Percentiles rank a stretch among this genome's conserved stretches.
Evolutionary conservation across 1,140 invertebrate genomes (phyloP).

Genomic region (Chlorops oryzae): DNA sequence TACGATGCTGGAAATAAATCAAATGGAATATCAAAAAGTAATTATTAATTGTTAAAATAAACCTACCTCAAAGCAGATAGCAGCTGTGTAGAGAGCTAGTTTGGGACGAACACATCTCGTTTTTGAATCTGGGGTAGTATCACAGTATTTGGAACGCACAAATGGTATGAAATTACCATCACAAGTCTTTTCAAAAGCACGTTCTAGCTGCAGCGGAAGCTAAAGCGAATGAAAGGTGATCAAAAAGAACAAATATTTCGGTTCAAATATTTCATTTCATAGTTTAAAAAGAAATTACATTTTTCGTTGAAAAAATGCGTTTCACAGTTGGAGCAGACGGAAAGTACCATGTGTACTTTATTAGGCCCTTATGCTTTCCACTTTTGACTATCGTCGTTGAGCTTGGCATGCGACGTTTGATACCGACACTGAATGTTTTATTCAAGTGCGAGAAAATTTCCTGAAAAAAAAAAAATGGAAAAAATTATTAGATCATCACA

Average conservation of each 20-base stretch:
- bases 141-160: too few relatives aligned
- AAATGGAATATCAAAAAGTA: background rate
- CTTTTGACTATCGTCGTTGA: slow-evolving; percentile 21
- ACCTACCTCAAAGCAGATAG: slow-evolving; percentile 13
- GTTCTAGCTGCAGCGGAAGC: slow-evolving; percentile 26
- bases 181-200: slow-evolving; percentile 23
- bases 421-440: slow-evolving; percentile 33
- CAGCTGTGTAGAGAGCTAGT: slow-evolving; percentile 14
- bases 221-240: slow-evolving; percentile 5
- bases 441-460: slow-evolving; percentile 40
- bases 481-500: background rate
- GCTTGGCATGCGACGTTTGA: slow-evolving; percentile 33
- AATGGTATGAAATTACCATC: too few relatives aligned
- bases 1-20: slow-evolving; percentile 12
- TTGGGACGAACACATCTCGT: slow-evolving; percentile 24
- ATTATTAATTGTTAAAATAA: background rate
- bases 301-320: slow-evolving; percentile 34
- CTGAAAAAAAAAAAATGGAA: slow-evolving; percentile 11
- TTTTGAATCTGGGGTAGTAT: slow-evolving; percentile 3
- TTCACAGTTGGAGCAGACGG: slow-evolving; percentile 22
- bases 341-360: slow-evolving; percentile 39
- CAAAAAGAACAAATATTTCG: background rate
- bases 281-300: slow-evolving; percentile 21
- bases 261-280: background rate
- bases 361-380: slow-evolving; percentile 35